Base-by-base conservation (phyloP, 2,113 vertebrate genomes). In the Oryzias javanicus region DNA sequence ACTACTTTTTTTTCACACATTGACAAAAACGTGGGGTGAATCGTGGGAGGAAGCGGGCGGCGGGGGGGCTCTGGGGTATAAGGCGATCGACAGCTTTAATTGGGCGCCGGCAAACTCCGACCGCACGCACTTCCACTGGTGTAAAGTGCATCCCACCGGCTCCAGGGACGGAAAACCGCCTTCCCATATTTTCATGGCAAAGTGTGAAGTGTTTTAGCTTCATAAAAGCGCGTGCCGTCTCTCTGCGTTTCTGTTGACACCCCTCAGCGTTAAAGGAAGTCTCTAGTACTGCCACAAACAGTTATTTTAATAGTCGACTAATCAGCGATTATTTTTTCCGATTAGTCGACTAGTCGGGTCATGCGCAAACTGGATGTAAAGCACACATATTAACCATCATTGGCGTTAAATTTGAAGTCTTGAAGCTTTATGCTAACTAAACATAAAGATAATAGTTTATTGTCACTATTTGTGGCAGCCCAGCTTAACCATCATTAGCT, bases 1-100 rank as follows among this genome's bases (percentile, higher is more conserved):
- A 90, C 70, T 41, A 68, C 70, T 64, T 77, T 89, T 82, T 47
- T 82, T 85, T 80, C 82, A 84, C 85, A 88, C 80, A 82, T 76
- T 83, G 70, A 82, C 68, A 86, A 77, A 87, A 87, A 82, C 67
- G 64, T 70, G 69, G 75, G 61, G 60, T 71, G 82, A 85, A 61
- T 74, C 79, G 87, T 86, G 82, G 84, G 88, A 86, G 77, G 70
- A 64, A 49, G 27, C 19, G 64, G 25, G 29, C 29, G 7, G 8
- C 7, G 6, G 8, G 29, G 6, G 29, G 29, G 60, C 54, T 79
- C 63, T 59, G 55, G 64, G 65, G 71, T 72, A 74, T 72, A 76
- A 62, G 78, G 61, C 5, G 42, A 78, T 73, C 71, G 57, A 4
- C 54, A 1, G 64, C 74, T 82, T 76, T 81, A 70, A 86, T 67